These are phyloP conservation scores for Acrocyrtus sp. DNA, from an alignment of 2,888 invertebrate species.

Conservation along the genomic window DNA sequence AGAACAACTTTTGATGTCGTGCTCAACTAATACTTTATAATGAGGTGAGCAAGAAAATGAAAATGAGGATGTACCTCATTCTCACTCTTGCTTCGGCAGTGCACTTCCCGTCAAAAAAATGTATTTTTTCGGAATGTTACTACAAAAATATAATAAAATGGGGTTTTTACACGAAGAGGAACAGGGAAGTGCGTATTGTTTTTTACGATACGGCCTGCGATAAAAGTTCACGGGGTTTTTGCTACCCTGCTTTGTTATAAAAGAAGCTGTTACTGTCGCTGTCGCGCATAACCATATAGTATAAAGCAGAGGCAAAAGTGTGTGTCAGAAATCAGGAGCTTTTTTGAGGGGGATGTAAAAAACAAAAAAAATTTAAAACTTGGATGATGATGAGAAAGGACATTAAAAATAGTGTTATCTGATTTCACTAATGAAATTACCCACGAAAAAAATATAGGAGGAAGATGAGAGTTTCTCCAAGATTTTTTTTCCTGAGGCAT, in stretches of 20 bases:
- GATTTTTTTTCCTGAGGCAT: slow-evolving; percentile 19
- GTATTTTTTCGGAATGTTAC: too few relatives aligned
- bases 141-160: not conserved
- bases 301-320: too few relatives aligned
- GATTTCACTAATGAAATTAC: slow-evolving; percentile 50
- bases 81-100: too few relatives aligned
- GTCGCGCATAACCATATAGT: too few relatives aligned
- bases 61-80: too few relatives aligned
- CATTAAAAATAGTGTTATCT: slow-evolving; percentile 49
- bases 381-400: slow-evolving; percentile 36
- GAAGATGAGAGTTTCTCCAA: not conserved
- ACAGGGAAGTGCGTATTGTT: not conserved
- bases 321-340: not conserved
- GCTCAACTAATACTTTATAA: slow-evolving; percentile 37
- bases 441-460: slow-evolving; percentile 5
- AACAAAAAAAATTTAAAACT: not conserved
- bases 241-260: too few relatives aligned
- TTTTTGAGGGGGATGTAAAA: not conserved
- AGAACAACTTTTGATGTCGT: slow-evolving; percentile 44
- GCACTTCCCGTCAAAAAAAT: too few relatives aligned
- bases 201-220: not conserved
- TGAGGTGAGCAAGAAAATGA: slow-evolving; percentile 46
- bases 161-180: too few relatives aligned
- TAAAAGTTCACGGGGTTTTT: too few relatives aligned
- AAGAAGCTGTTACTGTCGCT: too few relatives aligned